phyloP scores from a whole-genome alignment of 2,797 vertebrate genomes.

The Salarias fasciatus region DNA sequence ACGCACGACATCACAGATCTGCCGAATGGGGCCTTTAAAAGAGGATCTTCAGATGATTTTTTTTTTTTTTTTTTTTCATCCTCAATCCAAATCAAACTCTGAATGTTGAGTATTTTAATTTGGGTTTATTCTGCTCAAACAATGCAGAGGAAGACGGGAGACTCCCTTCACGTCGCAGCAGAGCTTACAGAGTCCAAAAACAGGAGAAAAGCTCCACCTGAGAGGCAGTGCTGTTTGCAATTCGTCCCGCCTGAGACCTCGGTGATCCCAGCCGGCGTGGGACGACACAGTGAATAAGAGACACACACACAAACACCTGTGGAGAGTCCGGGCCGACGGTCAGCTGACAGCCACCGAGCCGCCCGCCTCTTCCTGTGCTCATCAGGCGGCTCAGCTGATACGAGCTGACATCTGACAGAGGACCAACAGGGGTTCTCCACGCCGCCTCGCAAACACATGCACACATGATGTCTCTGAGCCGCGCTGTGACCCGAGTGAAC shows the following conservation, averaged over 20 bases:
- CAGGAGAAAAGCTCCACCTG: neutral
- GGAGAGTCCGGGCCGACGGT: neutral
- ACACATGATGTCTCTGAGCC: conserved; percentile 1
- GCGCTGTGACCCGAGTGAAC: neutral
- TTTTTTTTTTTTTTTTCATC: no score
- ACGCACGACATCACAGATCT: no score
- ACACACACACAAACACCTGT: neutral
- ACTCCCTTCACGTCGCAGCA: neutral
- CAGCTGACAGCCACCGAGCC: conserved; percentile 7
- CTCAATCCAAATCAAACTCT: no score
- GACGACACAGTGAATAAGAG: no score
- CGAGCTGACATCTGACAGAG: neutral
- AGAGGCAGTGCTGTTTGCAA: neutral
- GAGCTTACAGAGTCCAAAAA: neutral
- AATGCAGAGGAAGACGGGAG: no score
- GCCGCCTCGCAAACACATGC: conserved; percentile 20
- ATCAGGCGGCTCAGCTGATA: conserved; percentile 1
- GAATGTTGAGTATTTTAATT: no score
- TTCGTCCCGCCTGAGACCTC: neutral
- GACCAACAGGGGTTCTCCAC: conserved; percentile 1
- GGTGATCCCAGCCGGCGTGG: conserved; percentile 1
- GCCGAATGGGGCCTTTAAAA: no score
- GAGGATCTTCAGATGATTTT: neutral
- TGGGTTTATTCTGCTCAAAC: neutral
- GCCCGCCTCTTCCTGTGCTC: conserved; percentile 7